Base-by-base conservation (phyloP, 2,888 invertebrate genomes). In the Fragum whitleyi region DNA sequence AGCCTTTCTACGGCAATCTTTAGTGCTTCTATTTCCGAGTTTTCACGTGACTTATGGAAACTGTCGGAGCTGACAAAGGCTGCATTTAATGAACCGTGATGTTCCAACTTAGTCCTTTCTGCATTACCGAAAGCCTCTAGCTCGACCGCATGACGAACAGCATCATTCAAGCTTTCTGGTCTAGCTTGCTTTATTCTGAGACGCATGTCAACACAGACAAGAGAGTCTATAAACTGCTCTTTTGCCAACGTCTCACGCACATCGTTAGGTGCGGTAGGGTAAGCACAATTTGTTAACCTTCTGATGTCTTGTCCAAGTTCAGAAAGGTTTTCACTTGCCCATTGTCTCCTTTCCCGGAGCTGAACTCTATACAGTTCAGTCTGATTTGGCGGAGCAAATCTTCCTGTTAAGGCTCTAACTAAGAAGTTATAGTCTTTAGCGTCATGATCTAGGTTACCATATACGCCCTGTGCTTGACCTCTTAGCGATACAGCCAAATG, bases 291-390 rank as follows among this genome's bases (percentile, higher is more conserved):
- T 59, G 59, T 59, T 59, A 59, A 26, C 9, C 59, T n/a, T n/a
- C n/a, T n/a, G n/a, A n/a, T n/a, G n/a, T n/a, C n/a, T n/a, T n/a
- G 23, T 9, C 59, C 59, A 23, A 59, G 59, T 28, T 59, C 26
- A 14, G 59, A 59, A 16, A 59, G 59, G 7, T 14, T 26, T 61
- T 32, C 61, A 28, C 19, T 28, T 14, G 32, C 61, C 28, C 28
- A 32, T 11, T 61, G 32, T 16, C 61, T 6, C 7, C 61, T 29
- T n/a, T 61, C 59, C 26, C 59, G 21, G 5, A 59, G 59, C 26
- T 59, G 59, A 11, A 59, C 59, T 28, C 59, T 59, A 28, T 59
- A 59, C 6, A 59, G 59, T 59, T 59, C 59, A 23, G 59, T 59
- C 59, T 26, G 59, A 26, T 59, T 59, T 7, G 26, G 59, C 6